Evolutionary conservation across 2,888 invertebrate species (phyloP).

Genomic region (Leptinotarsa tumamoca): DNA sequence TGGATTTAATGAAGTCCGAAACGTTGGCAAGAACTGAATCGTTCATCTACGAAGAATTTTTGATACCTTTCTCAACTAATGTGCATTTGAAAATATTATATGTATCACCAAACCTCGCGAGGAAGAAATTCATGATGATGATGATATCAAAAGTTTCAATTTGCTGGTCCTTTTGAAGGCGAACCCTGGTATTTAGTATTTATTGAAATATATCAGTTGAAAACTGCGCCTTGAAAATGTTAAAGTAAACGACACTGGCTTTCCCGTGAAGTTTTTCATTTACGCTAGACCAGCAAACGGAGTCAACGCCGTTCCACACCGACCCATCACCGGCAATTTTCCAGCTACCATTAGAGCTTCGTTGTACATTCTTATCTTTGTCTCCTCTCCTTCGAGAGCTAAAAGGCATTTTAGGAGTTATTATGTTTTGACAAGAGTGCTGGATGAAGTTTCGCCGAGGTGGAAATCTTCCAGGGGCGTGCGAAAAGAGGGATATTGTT

Average conservation of each 20-base stretch:
- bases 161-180: too few species aligned
- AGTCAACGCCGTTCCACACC: constrained; percentile 30
- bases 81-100: too few species aligned
- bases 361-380: constrained; percentile 37
- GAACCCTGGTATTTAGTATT: too few species aligned
- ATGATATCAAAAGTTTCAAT: too few species aligned
- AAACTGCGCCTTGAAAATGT: too few species aligned
- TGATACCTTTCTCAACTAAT: too few species aligned
- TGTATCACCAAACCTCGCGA: too few species aligned
- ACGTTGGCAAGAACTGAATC: too few species aligned
- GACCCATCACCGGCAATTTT: constrained; percentile 33
- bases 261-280: neutral
- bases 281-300: constrained; percentile 7
- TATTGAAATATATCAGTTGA: too few species aligned
- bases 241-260: neutral
- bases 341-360: constrained; percentile 39
- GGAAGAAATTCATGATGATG: too few species aligned
- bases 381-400: constrained; percentile 27
- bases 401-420: constrained; percentile 36
- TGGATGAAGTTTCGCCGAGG: constrained; percentile 26
- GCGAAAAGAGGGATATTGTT: neutral
- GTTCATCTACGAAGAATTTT: too few species aligned
- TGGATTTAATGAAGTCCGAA: too few species aligned
- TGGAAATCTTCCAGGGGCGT: constrained; percentile 16
- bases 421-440: constrained; percentile 35